Evolutionary conservation across 2,113 vertebrate genomes (phyloP).

Genomic region (Pseudois nayaur): DNA sequence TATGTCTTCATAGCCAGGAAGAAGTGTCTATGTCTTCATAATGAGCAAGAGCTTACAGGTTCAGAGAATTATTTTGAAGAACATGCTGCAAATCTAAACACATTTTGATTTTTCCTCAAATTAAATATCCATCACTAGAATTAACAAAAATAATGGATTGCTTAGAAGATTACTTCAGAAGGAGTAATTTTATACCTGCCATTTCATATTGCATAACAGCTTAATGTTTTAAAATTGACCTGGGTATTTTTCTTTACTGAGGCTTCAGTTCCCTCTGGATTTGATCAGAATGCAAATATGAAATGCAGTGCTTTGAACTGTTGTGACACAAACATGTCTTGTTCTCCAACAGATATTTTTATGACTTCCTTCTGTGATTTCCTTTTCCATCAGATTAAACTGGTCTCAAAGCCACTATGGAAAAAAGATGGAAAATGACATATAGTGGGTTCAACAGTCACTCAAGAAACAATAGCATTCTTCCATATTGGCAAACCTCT

Average conservation of each 20-base stretch:
- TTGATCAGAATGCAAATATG: not conserved
- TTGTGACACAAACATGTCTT: not conserved
- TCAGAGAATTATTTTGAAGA: not conserved
- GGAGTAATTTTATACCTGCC: not conserved
- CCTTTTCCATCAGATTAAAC: conserved; percentile 58
- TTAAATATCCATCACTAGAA: not conserved
- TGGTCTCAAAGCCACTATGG: conserved; percentile 54
- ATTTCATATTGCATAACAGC: not conserved
- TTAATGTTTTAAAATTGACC: conserved; percentile 4
- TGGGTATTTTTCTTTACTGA: not conserved
- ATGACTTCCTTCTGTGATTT: conserved; percentile 34
- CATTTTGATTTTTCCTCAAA: not conserved
- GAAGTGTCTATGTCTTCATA: not conserved
- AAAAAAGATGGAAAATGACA: conserved; percentile 55
- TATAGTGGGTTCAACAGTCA: not conserved
- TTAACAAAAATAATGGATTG: not conserved
- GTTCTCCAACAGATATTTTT: conserved; percentile 42
- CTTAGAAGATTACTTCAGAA: not conserved
- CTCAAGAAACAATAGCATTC: conserved; percentile 62
- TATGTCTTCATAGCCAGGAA: not conserved
- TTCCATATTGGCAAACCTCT: conserved; percentile 42
- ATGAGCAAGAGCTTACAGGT: not conserved
- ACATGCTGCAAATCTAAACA: not conserved
- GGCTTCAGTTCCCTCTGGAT: not conserved
- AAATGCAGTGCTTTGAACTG: not conserved